Conservation (phyloP, 2,888 invertebrate species). For the Netelia fuscicornis region DNA sequence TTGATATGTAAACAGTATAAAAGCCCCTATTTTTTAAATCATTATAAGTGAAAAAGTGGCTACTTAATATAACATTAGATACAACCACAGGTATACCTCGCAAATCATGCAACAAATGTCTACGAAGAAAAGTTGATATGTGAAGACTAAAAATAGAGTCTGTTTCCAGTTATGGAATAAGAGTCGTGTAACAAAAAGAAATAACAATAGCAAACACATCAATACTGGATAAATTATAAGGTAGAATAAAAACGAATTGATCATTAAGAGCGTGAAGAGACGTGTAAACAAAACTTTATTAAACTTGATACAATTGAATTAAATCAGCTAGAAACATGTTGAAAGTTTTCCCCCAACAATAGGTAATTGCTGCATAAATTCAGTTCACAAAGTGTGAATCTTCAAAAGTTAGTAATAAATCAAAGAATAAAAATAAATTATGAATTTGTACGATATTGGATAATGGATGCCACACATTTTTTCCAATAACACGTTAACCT, state of each 20-base stretch:
- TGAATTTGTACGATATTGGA: background rate
- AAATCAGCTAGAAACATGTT: background rate
- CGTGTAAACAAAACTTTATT: background rate
- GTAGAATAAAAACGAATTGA: background rate
- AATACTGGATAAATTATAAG: background rate
- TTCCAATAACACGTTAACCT: slow-evolving; percentile 4
- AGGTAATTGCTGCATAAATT: background rate
- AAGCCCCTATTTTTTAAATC: too few relatives aligned
- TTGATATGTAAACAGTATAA: too few relatives aligned
- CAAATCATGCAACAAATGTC: too few relatives aligned
- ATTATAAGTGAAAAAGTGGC: too few relatives aligned
- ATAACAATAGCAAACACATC: background rate
- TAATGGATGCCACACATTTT: slow-evolving; percentile 4
- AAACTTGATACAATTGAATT: background rate
- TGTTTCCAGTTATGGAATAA: background rate
- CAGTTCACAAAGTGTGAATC: background rate
- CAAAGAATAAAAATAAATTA: background rate
- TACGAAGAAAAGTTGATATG: too few relatives aligned
- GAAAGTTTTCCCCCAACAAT: background rate
- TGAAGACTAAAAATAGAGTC: background rate
- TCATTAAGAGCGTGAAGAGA: background rate
- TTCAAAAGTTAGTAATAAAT: background rate
- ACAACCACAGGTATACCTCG: too few relatives aligned
- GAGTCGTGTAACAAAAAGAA: background rate
- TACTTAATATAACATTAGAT: too few relatives aligned